These are phyloP conservation scores for Flexamia atlantica DNA, from an alignment of 2,888 invertebrate genomes.

Conservation along the genomic window DNA sequence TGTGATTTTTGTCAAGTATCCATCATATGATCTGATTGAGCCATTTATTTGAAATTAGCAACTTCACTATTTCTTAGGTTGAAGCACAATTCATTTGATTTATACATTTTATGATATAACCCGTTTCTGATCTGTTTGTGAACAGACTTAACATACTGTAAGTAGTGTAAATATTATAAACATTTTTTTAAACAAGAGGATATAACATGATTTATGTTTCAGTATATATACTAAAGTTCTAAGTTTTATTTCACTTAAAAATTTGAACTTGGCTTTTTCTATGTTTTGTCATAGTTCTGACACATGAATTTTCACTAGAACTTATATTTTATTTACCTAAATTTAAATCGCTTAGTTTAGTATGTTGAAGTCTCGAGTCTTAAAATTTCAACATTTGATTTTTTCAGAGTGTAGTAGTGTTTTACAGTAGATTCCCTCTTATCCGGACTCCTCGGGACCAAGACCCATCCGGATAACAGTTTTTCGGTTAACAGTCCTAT, in stretches of 20 bases:
- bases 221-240: neutral
- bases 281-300: too few species aligned
- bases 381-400: conserved; percentile 1
- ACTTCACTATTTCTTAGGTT: conserved; percentile 25
- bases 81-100: conserved; percentile 41
- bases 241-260: neutral
- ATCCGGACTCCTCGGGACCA: too few species aligned
- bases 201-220: neutral
- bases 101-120: neutral
- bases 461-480: too few species aligned
- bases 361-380: neutral
- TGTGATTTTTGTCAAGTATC: conserved; percentile 50
- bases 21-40: conserved; percentile 17
- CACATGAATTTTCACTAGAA: too few species aligned
- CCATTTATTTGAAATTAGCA: conserved; percentile 22
- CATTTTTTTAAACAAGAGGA: neutral
- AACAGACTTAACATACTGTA: neutral
- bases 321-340: too few species aligned
- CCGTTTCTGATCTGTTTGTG: neutral
- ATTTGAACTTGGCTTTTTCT: neutral
- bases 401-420: neutral
- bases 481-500: too few species aligned
- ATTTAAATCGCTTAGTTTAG: neutral
- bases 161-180: neutral
- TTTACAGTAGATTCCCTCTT: neutral